A percentile compares a stretch with the other conserved stretches of the same genome.
phyloP scores from a whole-genome alignment of 2,888 invertebrate species.

The Andrena flavipes region DNA sequence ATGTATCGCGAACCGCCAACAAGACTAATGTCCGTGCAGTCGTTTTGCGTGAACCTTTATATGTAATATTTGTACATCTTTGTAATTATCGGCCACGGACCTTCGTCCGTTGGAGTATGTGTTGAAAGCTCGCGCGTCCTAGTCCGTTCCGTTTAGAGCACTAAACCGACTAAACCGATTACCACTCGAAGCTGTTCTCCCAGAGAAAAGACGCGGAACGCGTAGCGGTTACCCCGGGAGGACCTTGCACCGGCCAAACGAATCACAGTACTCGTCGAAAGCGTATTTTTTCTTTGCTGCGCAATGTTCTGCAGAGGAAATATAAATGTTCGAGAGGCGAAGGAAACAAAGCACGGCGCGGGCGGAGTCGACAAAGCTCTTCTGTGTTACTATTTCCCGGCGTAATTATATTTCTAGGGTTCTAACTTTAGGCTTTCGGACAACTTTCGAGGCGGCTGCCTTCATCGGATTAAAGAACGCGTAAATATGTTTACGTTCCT shows the following conservation, averaged over 20 bases:
- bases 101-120: neutral
- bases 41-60: neutral
- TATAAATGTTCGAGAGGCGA: neutral
- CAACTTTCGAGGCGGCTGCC: neutral
- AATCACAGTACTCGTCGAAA: neutral
- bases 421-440: neutral
- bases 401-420: conserved; percentile 17
- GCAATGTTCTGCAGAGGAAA: neutral
- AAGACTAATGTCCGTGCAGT: neutral
- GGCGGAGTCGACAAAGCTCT: neutral
- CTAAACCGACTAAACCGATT: too few species aligned
- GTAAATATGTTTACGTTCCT: neutral
- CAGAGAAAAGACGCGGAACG: neutral
- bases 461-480: conserved; percentile 12
- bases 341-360: neutral
- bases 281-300: neutral
- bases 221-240: neutral
- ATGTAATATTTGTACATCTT: conserved; percentile 12
- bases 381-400: neutral
- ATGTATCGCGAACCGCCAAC: neutral
- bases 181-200: conserved; percentile 36
- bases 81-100: neutral
- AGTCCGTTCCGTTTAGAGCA: neutral
- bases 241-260: neutral
- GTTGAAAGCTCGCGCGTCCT: neutral